Conservation (phyloP, 1,140 invertebrate species). For the Papilio machaon region DNA sequence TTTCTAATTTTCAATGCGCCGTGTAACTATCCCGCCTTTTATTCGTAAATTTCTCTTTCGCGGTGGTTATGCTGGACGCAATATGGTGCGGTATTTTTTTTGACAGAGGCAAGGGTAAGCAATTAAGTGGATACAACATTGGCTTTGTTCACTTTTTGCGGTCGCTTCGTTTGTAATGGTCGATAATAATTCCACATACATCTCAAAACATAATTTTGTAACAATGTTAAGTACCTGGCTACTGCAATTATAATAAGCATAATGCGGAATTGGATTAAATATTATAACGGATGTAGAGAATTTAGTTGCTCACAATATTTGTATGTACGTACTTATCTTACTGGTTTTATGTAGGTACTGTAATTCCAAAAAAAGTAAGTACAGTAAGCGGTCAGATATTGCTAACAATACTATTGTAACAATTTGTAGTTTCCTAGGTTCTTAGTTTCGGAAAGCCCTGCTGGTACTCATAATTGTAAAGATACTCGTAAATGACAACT, state of each 20-base stretch:
- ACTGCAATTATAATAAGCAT: conserved; percentile 27
- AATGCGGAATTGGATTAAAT: conserved; percentile 26
- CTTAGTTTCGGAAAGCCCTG: too few species aligned
- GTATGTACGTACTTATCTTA: not conserved
- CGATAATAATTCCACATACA: conserved; percentile 45
- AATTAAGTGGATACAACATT: conserved; percentile 74
- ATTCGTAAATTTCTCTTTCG: conserved; percentile 81
- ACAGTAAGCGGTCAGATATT: not conserved
- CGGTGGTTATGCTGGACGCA: conserved; percentile 80
- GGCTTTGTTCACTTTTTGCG: conserved; percentile 68
- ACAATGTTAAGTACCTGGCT: conserved; percentile 29
- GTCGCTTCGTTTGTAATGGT: conserved; percentile 48
- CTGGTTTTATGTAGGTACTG: not conserved
- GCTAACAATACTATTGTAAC: not conserved
- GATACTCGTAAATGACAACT: too few species aligned
- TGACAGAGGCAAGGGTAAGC: conserved; percentile 66
- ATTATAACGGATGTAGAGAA: conserved; percentile 2
- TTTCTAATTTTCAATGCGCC: conserved; percentile 80
- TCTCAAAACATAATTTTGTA: conserved; percentile 33
- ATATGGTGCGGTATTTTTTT: conserved; percentile 77
- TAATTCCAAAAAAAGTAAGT: not conserved
- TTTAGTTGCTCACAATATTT: not conserved
- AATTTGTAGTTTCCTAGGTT: too few species aligned
- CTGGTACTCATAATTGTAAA: too few species aligned
- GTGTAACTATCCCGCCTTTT: conserved; percentile 79